A percentile compares a stretch with the other conserved stretches of the same genome.
These are phyloP conservation scores for Sorex fumeus DNA, from an alignment of 2,113 vertebrate genomes.

Conservation along the genomic window DNA sequence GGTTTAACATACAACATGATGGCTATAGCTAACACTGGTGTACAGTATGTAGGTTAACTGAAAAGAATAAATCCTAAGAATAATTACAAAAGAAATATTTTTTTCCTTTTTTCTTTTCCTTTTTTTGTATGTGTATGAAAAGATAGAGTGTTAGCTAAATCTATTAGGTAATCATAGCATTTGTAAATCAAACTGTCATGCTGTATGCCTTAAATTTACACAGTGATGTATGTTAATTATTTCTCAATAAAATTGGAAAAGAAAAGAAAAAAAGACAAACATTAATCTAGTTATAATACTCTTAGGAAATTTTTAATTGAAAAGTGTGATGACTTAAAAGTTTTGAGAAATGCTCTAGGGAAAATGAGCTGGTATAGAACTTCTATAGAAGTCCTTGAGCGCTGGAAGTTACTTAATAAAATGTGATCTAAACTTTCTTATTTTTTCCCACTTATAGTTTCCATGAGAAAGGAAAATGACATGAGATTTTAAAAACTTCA, in stretches of 20 bases:
- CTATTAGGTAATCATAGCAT: neutral
- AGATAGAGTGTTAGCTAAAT: neutral
- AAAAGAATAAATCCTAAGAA: neutral
- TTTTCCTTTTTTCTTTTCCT: neutral
- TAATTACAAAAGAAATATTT: neutral
- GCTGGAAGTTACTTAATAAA: constrained; percentile 28
- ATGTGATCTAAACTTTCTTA: neutral
- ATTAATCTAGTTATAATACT: no score
- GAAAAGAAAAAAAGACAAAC: neutral
- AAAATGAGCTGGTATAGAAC: neutral
- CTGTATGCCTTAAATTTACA: neutral
- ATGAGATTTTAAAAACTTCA: neutral
- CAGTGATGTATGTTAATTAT: neutral
- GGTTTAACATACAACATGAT: neutral
- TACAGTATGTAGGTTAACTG: neutral
- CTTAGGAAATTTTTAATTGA: no score
- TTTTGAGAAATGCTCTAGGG: constrained; percentile 19
- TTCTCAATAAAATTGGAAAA: neutral
- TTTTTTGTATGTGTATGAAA: neutral
- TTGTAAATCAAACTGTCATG: neutral
- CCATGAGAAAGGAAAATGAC: constrained; percentile 16
- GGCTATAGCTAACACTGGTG: neutral
- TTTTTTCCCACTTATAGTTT: neutral
- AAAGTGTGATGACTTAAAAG: neutral
- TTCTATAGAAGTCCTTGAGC: neutral